Percentiles rank a stretch among this genome's conserved stretches.
These are phyloP conservation scores for Spodoptera exigua DNA, from an alignment of 2,888 invertebrate species.

Conservation along the genomic window DNA sequence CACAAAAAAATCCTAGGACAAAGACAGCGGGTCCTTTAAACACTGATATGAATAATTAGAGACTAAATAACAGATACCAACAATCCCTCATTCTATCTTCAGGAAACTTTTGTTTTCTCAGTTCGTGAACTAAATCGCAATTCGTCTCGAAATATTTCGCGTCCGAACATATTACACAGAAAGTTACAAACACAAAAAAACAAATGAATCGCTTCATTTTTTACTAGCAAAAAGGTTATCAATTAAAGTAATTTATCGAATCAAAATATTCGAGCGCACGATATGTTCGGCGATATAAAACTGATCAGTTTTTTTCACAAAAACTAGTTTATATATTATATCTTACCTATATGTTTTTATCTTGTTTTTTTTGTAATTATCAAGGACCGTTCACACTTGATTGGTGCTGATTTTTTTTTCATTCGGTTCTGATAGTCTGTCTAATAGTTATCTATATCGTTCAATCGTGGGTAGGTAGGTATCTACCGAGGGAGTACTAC, in stretches of 20 bases:
- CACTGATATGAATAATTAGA: too few relatives aligned
- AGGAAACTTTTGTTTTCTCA: constrained; percentile 44
- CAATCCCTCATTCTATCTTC: constrained; percentile 55
- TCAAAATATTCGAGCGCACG: neutral
- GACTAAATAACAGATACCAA: constrained; percentile 25
- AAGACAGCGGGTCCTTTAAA: too few relatives aligned
- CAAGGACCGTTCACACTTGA: constrained; percentile 13
- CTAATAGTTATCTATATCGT: too few relatives aligned
- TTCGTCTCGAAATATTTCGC: constrained; percentile 34
- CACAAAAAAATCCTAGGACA: too few relatives aligned
- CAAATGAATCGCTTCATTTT: constrained; percentile 50
- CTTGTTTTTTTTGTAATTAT: neutral
- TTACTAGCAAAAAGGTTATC: neutral
- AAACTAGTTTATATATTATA: neutral
- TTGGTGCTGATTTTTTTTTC: neutral
- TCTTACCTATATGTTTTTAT: constrained; percentile 3
- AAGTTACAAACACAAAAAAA: constrained; percentile 4
- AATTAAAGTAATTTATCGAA: too few relatives aligned
- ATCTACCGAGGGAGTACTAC: too few relatives aligned
- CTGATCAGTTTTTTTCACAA: constrained; percentile 8
- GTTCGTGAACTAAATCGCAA: constrained; percentile 45
- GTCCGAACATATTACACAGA: constrained; percentile 11
- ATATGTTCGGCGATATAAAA: neutral
- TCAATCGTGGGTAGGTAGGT: too few relatives aligned
- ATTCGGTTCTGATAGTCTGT: too few relatives aligned